Percentiles rank a stretch among this genome's conserved stretches.
These are phyloP conservation scores for Cyphomyrmex costatus DNA, from an alignment of 1,140 invertebrate species.

Conservation along the genomic window DNA sequence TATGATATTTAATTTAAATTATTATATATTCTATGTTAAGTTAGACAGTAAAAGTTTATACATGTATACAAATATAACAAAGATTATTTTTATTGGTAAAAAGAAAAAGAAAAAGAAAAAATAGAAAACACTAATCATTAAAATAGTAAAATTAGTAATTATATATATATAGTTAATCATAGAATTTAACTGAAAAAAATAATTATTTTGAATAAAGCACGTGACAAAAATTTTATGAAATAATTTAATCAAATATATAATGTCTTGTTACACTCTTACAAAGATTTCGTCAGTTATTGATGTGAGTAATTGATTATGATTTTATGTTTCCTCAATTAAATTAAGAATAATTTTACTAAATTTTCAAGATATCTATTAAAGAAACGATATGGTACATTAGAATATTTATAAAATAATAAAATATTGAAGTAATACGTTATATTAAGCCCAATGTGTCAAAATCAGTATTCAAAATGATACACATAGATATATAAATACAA, in stretches of 20 bases:
- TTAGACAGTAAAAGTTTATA: neutral
- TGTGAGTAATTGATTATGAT: no score
- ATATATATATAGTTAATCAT: neutral
- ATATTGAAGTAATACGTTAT: no score
- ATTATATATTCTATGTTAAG: neutral
- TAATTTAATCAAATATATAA: neutral
- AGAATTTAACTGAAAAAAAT: neutral
- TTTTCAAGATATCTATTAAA: no score
- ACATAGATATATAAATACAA: no score
- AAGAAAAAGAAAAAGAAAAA: neutral
- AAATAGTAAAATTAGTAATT: neutral
- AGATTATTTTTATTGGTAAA: neutral
- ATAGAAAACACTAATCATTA: neutral
- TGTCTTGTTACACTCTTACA: neutral
- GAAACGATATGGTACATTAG: no score
- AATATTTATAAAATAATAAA: no score
- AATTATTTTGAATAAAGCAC: neutral
- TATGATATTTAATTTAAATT: neutral
- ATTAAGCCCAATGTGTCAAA: no score
- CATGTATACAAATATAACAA: no score
- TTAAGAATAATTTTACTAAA: no score
- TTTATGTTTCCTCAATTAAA: no score
- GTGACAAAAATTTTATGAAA: neutral
- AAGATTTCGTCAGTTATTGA: constrained; percentile 26
- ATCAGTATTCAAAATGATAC: no score